Conservation (phyloP, 2,797 vertebrate species). For the Huso huso region DNA sequence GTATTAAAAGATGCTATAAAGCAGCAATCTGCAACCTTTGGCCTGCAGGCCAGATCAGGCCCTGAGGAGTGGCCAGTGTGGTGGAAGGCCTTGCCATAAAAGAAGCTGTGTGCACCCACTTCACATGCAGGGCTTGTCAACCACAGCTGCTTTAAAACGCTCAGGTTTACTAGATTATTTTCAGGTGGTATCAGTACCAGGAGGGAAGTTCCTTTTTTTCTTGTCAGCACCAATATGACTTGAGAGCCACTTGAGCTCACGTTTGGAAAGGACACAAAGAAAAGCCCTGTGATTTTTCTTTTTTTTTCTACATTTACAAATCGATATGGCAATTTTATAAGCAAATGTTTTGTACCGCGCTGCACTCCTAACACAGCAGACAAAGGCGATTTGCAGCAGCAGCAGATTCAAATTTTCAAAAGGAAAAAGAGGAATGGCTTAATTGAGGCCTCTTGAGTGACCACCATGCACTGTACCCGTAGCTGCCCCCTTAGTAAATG, state of each 20-base stretch:
- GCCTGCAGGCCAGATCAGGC: not conserved
- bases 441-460: constrained; percentile 35
- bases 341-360: no score
- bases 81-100: not conserved
- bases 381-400: no score
- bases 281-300: no score
- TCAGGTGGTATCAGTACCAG: no score
- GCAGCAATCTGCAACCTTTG: not conserved
- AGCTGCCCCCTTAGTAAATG: constrained; percentile 20
- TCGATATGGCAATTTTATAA: no score
- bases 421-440: constrained; percentile 25
- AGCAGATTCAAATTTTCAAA: not conserved
- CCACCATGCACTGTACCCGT: constrained; percentile 30
- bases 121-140: constrained; percentile 26
- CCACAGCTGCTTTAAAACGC: constrained; percentile 17
- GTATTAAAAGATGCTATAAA: constrained; percentile 1
- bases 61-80: constrained; percentile 17
- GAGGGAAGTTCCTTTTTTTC: no score
- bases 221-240: no score
- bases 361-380: no score
- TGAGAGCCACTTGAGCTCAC: no score
- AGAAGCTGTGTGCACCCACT: constrained; percentile 13
- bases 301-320: no score
- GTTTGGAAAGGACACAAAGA: no score
- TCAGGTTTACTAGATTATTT: no score